phyloP scores from a whole-genome alignment of 2,113 vertebrate species.

The Chionodraco myersi region DNA sequence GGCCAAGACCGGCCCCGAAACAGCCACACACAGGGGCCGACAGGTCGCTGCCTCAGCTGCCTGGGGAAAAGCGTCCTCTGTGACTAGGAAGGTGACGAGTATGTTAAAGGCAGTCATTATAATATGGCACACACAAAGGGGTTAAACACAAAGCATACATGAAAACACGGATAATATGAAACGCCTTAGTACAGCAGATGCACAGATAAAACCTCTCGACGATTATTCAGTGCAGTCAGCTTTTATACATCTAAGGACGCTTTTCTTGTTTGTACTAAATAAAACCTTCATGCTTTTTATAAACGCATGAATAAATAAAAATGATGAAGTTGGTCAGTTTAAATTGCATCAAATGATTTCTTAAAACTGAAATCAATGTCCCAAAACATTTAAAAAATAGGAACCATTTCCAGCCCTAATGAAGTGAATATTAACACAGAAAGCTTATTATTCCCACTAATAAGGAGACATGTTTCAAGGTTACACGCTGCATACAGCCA shows the following conservation, averaged over 20 bases:
- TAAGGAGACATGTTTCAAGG: slow-evolving; percentile 68
- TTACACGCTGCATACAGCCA: slow-evolving; percentile 56
- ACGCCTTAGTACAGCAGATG: slow-evolving; percentile 22
- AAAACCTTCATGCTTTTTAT: slow-evolving; percentile 30
- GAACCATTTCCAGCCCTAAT: slow-evolving; percentile 26
- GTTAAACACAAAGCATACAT: slow-evolving; percentile 68
- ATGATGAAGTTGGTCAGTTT: neutral
- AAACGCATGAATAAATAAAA: slow-evolving; percentile 5
- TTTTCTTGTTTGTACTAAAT: slow-evolving; percentile 12
- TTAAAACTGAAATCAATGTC: neutral
- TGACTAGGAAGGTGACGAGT: slow-evolving; percentile 70
- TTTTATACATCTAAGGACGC: neutral
- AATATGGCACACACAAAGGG: slow-evolving; percentile 62
- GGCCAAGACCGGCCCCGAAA: slow-evolving; percentile 66
- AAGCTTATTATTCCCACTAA: slow-evolving; percentile 64
- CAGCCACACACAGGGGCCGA: slow-evolving; percentile 66
- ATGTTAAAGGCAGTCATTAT: slow-evolving; percentile 72
- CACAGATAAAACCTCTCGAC: slow-evolving; percentile 20
- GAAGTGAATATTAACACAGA: slow-evolving; percentile 45
- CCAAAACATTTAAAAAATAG: neutral
- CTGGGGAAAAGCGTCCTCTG: slow-evolving; percentile 78
- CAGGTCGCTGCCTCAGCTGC: slow-evolving; percentile 74
- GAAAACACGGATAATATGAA: slow-evolving; percentile 45
- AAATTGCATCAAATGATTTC: slow-evolving; percentile 33
- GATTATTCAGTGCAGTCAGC: neutral